Percentiles rank a stretch among this genome's conserved stretches.
phyloP scores from a whole-genome alignment of 2,888 invertebrate species.

The Megamerina dolium region DNA sequence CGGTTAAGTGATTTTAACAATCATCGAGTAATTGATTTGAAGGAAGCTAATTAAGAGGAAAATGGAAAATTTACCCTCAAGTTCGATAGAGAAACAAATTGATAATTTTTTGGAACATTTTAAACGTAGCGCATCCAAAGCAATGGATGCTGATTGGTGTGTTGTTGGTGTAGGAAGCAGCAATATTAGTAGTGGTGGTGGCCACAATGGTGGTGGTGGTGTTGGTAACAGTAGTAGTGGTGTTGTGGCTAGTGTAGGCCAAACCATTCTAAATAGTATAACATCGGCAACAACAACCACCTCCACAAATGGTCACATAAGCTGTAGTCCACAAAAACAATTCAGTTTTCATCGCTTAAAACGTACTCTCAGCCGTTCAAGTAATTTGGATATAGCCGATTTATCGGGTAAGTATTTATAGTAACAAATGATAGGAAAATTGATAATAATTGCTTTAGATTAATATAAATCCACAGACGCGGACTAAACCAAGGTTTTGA shows the following conservation, averaged over 20 bases:
- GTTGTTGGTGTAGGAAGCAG: conserved; percentile 20
- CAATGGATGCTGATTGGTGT: conserved; percentile 56
- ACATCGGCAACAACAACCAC: conserved; percentile 8
- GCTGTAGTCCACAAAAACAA: too few relatives aligned
- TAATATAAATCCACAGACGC: too few relatives aligned
- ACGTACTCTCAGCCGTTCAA: conserved; percentile 40
- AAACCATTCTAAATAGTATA: conserved; percentile 6
- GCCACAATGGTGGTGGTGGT: conserved; percentile 15
- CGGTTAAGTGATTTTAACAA: too few relatives aligned
- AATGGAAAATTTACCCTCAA: conserved; percentile 53
- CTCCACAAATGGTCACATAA: too few relatives aligned
- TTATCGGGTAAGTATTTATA: conserved; percentile 36
- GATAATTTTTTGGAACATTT: conserved; percentile 79
- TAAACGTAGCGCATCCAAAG: conserved; percentile 71
- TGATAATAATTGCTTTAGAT: too few relatives aligned
- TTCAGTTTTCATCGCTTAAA: conserved; percentile 28
- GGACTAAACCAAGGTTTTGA: too few relatives aligned
- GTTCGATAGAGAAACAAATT: conserved; percentile 74
- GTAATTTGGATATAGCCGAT: conserved; percentile 41
- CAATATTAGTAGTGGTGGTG: conserved; percentile 11
- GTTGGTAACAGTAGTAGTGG: conserved; percentile 13
- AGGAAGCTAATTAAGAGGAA: too few relatives aligned
- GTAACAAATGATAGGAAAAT: too few relatives aligned
- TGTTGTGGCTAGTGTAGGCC: conserved; percentile 4
- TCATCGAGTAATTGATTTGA: too few relatives aligned